These are phyloP conservation scores for Coenonympha arcania DNA, from an alignment of 2,888 invertebrate genomes.

Conservation along the genomic window DNA sequence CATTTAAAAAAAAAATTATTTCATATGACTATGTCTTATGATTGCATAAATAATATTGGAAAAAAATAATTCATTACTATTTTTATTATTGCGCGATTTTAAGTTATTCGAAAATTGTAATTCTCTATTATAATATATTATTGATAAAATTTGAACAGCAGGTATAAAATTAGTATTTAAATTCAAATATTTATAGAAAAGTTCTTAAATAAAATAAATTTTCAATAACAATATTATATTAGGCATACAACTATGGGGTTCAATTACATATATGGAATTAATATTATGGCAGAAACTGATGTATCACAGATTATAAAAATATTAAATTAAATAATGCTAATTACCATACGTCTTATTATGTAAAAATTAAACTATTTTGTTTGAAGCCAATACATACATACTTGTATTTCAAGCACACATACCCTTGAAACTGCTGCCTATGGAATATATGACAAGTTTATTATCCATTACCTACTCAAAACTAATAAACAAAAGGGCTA, in stretches of 20 bases:
- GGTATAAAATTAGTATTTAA: slow-evolving; percentile 12
- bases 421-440: slow-evolving; percentile 1
- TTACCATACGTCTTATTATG: slow-evolving; percentile 21
- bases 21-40: no score
- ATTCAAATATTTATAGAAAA: slow-evolving; percentile 17
- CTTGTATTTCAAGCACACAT: no score
- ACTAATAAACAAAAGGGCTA: no score
- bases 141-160: slow-evolving; percentile 1
- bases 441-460: no score
- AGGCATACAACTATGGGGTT: slow-evolving; percentile 28
- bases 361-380: slow-evolving; percentile 4
- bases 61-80: no score
- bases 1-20: no score
- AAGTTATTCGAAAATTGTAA: no score
- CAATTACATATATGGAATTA: slow-evolving; percentile 10
- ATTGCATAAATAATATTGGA: no score
- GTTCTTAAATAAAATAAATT: not conserved
- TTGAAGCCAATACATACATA: no score
- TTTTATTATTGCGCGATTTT: no score
- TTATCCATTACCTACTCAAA: no score
- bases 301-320: slow-evolving; percentile 33
- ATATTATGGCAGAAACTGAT: slow-evolving; percentile 29
- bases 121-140: not conserved
- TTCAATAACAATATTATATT: slow-evolving; percentile 18
- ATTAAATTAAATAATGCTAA: slow-evolving; percentile 31